phyloP scores from a whole-genome alignment of 2,888 invertebrate species.

The Iphiclides podalirius region DNA sequence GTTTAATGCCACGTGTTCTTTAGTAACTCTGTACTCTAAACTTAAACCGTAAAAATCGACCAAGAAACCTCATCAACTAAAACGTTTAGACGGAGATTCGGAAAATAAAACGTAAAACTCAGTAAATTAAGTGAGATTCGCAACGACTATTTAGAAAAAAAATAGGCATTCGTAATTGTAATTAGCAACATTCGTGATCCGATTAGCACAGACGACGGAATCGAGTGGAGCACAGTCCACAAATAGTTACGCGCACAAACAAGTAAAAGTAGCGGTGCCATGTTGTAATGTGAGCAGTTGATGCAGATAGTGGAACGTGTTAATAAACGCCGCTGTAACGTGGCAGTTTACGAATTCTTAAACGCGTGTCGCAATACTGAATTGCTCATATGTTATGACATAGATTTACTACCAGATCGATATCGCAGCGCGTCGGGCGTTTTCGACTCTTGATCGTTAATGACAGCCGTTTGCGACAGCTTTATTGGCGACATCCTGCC shows the following conservation, averaged over 20 bases:
- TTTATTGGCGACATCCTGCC: background rate
- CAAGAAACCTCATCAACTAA: background rate
- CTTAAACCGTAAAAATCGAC: no score
- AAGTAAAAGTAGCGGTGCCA: slow-evolving; percentile 10
- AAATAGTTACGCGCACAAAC: background rate
- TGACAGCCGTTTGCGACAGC: slow-evolving; percentile 5
- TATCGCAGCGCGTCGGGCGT: background rate
- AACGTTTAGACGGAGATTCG: no score
- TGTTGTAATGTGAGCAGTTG: slow-evolving; percentile 26
- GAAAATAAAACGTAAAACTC: no score
- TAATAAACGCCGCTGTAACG: slow-evolving; percentile 27
- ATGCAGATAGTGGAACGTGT: slow-evolving; percentile 27
- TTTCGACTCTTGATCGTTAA: slow-evolving; percentile 1
- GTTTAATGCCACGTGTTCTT: no score
- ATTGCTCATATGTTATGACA: slow-evolving; percentile 31
- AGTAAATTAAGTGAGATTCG: no score
- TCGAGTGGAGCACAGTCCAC: slow-evolving; percentile 3
- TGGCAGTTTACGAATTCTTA: slow-evolving; percentile 31
- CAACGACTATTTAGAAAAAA: no score
- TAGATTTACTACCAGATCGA: slow-evolving; percentile 21
- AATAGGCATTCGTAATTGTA: background rate
- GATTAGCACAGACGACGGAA: background rate
- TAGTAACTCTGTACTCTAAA: no score
- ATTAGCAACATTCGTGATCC: slow-evolving; percentile 3
- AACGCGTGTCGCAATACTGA: slow-evolving; percentile 32